Evolutionary conservation across 2,888 invertebrate genomes (phyloP).

Genomic region (Rotaria socialis): DNA sequence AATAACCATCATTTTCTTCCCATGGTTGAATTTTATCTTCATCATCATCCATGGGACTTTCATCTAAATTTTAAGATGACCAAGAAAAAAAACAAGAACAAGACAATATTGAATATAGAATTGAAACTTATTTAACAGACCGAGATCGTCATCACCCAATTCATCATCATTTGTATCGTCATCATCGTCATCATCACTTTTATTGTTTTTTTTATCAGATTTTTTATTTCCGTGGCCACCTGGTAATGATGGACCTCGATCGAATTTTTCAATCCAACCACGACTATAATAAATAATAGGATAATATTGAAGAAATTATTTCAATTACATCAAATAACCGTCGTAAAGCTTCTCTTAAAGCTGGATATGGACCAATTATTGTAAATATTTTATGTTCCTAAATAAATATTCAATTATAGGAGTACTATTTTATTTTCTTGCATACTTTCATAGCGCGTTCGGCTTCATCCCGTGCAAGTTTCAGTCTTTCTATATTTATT

Average conservation of each 20-base stretch:
- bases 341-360: constrained; percentile 55
- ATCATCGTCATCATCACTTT: constrained; percentile 47
- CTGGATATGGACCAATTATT: constrained; percentile 59
- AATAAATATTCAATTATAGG: no score
- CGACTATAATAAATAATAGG: constrained; percentile 48
- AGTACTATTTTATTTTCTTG: no score
- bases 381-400: constrained; percentile 57
- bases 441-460: constrained; percentile 43
- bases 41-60: constrained; percentile 40
- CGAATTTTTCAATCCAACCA: constrained; percentile 61
- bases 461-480: constrained; percentile 46
- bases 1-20: constrained; percentile 60
- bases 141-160: neutral
- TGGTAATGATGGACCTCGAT: constrained; percentile 47
- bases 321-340: neutral
- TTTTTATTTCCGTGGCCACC: constrained; percentile 52
- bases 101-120: neutral
- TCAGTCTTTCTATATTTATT: constrained; percentile 38
- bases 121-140: neutral
- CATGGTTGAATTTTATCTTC: constrained; percentile 54
- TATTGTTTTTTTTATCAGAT: constrained; percentile 54
- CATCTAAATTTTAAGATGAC: neutral
- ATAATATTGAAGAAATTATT: neutral
- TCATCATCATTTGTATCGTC: constrained; percentile 38
- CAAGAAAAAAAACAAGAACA: no score